Evolutionary conservation across 2,113 vertebrate genomes (phyloP), one percentile per base, ranked within the genome.

Genomic region (Connochaetes taurinus): DNA sequence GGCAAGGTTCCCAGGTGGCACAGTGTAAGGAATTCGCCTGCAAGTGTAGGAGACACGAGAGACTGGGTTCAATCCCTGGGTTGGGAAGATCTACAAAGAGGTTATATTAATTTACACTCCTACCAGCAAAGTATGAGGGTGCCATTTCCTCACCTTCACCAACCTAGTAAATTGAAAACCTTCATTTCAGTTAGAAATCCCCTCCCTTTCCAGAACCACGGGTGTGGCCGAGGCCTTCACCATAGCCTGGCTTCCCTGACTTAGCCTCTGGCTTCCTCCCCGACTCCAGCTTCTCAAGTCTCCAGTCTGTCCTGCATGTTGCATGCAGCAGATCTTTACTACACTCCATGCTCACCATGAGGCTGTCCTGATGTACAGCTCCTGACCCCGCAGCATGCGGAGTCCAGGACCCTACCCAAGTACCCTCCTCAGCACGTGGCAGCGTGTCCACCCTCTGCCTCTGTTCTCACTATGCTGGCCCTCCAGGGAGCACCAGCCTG

Each of bases 281-380:
- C 16, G 10, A 47, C 36, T n/a, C 67, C 40, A 53, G 40, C 50
- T 21, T 80, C 45, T 64, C 52, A 36, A 1, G 83, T 62, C 23
- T 43, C 90, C 83, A 25, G 2, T 50, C 67, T 60, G 47, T 71
- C 29, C 57, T 1, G 0, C 36, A 33, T 7, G 45, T 27, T 55
- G 4, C 67, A 25, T 2, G 6, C 1, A 40, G 67, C n/a, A 23
- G 40, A 78, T 27, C 76, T 29, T 57, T 8, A 62, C 11, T 33
- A 2, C 21, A 67, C 50, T 33, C n/a, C 11, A 7, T 3, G 2
- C 14, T 29, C 21, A 23, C 57, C 5, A 2, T 1, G 47, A 60
- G 33, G 25, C 40, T 36, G 19, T 53, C 60, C 90, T n/a, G 58
- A n/a, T 29, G 14, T 8, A 43, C 6, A 58, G 76, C 84, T 36